These are phyloP conservation scores for Microcebus murinus DNA, from an alignment of 2,113 vertebrate genomes.

Conservation along the genomic window DNA sequence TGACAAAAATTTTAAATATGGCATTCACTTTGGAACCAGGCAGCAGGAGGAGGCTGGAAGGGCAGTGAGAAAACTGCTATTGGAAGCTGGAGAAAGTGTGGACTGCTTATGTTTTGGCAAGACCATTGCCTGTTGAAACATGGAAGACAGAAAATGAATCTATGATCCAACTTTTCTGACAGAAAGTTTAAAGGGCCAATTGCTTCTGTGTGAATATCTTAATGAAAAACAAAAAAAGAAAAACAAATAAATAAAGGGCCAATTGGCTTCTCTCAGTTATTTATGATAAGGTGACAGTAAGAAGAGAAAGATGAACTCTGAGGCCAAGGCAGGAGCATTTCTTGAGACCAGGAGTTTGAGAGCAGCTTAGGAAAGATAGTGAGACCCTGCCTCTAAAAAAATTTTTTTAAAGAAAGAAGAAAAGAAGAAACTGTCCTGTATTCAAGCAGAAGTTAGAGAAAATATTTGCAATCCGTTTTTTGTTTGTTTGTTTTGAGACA, in stretches of 20 bases:
- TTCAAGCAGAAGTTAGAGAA: neutral
- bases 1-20: neutral
- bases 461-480: neutral
- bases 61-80: no score
- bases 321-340: neutral
- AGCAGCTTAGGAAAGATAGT: neutral
- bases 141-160: neutral
- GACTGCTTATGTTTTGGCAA: neutral
- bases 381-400: neutral
- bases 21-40: neutral
- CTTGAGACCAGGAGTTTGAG: neutral
- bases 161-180: neutral
- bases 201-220: no score
- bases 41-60: neutral
- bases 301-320: neutral
- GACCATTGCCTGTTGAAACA: rapidly evolving
- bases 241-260: neutral
- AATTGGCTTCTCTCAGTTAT: neutral
- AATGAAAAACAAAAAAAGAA: no score
- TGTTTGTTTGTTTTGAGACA: no score
- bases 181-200: neutral
- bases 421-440: neutral
- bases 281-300: neutral
- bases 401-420: neutral
- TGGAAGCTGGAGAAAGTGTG: neutral